A percentile compares a stretch with the other conserved stretches of the same genome.
phyloP scores from a whole-genome alignment of 2,888 invertebrate genomes.

The Atherix ibis region DNA sequence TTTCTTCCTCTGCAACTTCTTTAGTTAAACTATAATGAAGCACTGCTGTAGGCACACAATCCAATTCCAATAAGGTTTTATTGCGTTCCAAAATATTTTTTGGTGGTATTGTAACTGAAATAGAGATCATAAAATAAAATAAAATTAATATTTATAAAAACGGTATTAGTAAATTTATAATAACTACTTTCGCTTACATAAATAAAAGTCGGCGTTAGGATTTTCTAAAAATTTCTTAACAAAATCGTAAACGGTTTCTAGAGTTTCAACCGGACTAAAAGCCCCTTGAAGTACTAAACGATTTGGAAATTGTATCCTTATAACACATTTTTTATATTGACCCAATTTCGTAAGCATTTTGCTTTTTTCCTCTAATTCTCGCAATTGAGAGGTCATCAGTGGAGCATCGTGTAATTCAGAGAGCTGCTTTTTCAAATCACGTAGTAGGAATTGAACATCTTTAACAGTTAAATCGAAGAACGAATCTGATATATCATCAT shows the following conservation, averaged over 20 bases:
- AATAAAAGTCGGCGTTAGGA: constrained; percentile 50
- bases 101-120: constrained; percentile 67
- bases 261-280: constrained; percentile 60
- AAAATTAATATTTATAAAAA: constrained; percentile 8
- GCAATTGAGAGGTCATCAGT: constrained; percentile 48
- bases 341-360: constrained; percentile 40
- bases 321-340: constrained; percentile 58
- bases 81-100: constrained; percentile 47
- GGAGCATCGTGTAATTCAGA: constrained; percentile 54
- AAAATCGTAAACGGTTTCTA: constrained; percentile 56
- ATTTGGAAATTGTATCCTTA: constrained; percentile 78
- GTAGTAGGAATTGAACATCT: constrained; percentile 61
- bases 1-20: constrained; percentile 19
- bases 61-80: constrained; percentile 50
- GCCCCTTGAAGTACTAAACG: constrained; percentile 71
- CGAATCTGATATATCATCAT: constrained; percentile 64
- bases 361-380: constrained; percentile 42
- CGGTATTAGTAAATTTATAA: neutral
- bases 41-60: constrained; percentile 63
- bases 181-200: constrained; percentile 47
- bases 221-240: constrained; percentile 52
- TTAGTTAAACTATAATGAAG: constrained; percentile 50
- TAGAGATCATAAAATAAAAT: constrained; percentile 7
- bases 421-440: constrained; percentile 52
- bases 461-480: constrained; percentile 76